Conservation (phyloP, 2,888 invertebrate species). For the Drosophila cognata region DNA sequence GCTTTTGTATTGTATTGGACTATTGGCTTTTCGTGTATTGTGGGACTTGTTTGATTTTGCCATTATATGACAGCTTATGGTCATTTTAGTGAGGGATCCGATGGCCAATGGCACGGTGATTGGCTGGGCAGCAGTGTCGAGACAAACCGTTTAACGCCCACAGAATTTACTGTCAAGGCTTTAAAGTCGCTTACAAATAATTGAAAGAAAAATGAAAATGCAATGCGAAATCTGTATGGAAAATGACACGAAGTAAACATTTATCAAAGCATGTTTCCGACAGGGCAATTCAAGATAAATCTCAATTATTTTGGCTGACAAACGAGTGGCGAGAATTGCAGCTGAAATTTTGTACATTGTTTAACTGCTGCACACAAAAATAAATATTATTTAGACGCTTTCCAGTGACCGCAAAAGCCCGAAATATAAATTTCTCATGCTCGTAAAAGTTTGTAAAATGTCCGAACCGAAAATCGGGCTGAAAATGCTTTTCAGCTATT, state of each 20-base stretch:
- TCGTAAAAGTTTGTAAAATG: slow-evolving; percentile 8
- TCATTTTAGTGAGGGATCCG: slow-evolving; percentile 15
- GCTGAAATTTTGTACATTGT: slow-evolving; percentile 9
- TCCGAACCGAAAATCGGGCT: slow-evolving; percentile 5
- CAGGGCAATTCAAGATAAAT: slow-evolving; percentile 20
- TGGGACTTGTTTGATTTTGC: slow-evolving; percentile 28
- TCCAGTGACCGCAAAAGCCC: slow-evolving; percentile 15
- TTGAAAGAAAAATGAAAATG: slow-evolving; percentile 14
- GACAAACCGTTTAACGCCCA: slow-evolving; percentile 31
- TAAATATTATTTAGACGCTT: slow-evolving; percentile 31
- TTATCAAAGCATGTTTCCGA: slow-evolving; percentile 14
- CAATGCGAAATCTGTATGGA: slow-evolving; percentile 9
- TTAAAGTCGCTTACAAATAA: slow-evolving; percentile 22
- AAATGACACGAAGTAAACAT: slow-evolving; percentile 14
- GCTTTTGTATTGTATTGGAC: slow-evolving; percentile 5
- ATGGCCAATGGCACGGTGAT: slow-evolving; percentile 14
- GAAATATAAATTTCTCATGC: slow-evolving; percentile 20
- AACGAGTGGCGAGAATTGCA: background rate
- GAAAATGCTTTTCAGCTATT: slow-evolving; percentile 40
- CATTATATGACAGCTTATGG: slow-evolving; percentile 40
- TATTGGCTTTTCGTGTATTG: slow-evolving; percentile 15
- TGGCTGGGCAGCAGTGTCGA: slow-evolving; percentile 20
- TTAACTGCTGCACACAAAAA: slow-evolving; percentile 11
- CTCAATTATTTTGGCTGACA: slow-evolving; percentile 32
- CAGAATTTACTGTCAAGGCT: background rate